A percentile compares a stretch with the other conserved stretches of the same genome.
These are phyloP conservation scores for Antechinus flavipes DNA, from an alignment of 2,113 vertebrate genomes.

Conservation along the genomic window DNA sequence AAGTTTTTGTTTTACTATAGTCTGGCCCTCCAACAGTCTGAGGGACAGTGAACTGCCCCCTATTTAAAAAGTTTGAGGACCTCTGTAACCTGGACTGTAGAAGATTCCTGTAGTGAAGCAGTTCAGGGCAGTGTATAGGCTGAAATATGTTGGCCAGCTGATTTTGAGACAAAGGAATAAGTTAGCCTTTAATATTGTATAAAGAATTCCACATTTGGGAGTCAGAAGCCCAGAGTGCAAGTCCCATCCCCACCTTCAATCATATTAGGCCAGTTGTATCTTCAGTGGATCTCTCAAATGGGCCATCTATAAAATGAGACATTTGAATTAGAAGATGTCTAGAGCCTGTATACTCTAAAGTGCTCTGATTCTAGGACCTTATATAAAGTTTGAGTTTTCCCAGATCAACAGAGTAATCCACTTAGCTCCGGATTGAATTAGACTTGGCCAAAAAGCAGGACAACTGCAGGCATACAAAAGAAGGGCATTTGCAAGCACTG, in stretches of 20 bases:
- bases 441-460: slow-evolving; percentile 27
- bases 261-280: not conserved
- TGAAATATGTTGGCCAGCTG: not conserved
- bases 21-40: too few species aligned
- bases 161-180: not conserved
- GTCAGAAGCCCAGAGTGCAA: not conserved
- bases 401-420: slow-evolving; percentile 26
- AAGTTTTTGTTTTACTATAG: too few species aligned
- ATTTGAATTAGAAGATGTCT: not conserved
- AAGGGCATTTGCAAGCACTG: not conserved
- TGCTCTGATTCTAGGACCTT: not conserved
- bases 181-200: not conserved
- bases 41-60: too few species aligned
- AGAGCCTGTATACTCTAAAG: not conserved
- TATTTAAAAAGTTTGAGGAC: too few species aligned
- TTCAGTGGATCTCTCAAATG: not conserved
- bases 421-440: slow-evolving; percentile 51
- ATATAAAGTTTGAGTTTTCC: slow-evolving; percentile 2
- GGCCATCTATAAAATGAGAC: not conserved
- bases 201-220: not conserved
- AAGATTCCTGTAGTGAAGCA: not conserved
- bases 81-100: not conserved
- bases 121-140: not conserved
- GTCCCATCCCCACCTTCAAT: not conserved
- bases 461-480: not conserved